Base-by-base conservation (phyloP, 1,140 invertebrate genomes). In the Listronotus bonariensis region DNA sequence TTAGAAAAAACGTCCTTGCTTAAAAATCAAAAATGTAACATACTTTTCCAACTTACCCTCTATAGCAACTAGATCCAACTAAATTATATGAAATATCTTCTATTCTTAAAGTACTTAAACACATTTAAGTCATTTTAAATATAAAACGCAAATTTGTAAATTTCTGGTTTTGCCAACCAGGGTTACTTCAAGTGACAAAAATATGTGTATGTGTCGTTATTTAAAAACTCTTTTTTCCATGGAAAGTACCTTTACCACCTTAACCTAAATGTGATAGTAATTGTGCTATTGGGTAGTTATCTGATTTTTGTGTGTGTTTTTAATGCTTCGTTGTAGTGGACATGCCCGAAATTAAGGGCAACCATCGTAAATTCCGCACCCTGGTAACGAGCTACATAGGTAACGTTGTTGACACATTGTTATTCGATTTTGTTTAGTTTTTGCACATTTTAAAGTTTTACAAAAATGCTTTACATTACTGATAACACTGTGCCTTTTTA, bases 381-480 rank as follows among this genome's bases (percentile, higher is more conserved):
- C 88, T 97, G 86, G 94, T 96, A 84, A 92, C 92, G 86, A 96
- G 92, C 86, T 96, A 93, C 80, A 95, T 97, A 93, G 94, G 93
- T 95, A 95, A 89, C 72, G 74, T 76, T 68, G 60, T 48, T 55
- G 48, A 59, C 36, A 62, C 58, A 72, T 55, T 55, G 43, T 45
- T 46, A 53, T 59, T 68, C 49, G 52, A 26, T 67, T 63, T 70
- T 43, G 40, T 61, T 52, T 54, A 46, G 43, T 58, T 67, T 68
- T 61, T 14, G 17, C 56, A 54, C 31, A 43, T 53, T 31, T 55
- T 12, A 41, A 55, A 36, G 11, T 36, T 36, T n/a, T 36, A 36
- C 3, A 10, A 36, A 36, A 9, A 10, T 12, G 34, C 34, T 36
- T 36, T 4, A 36, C 8, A 7, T 9, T 7, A 36, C 34, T 36